Percentiles rank a stretch among this genome's conserved stretches.
Evolutionary conservation across 2,888 invertebrate genomes (phyloP).

Genomic region (Dynastes grantii): DNA sequence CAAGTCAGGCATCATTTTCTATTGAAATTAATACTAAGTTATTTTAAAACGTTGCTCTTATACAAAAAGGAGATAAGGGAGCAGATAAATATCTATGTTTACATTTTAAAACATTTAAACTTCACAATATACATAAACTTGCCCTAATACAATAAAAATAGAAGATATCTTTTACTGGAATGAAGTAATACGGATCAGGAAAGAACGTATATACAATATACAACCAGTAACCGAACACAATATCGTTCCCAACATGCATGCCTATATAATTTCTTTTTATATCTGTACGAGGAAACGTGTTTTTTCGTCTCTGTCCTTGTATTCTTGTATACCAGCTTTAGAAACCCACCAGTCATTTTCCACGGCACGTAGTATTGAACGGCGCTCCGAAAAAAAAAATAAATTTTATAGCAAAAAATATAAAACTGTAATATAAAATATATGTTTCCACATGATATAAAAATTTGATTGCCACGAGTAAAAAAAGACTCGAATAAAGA

Average conservation of each 20-base stretch:
- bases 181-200: conserved; percentile 7
- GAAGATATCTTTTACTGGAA: background rate
- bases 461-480: conserved; percentile 49
- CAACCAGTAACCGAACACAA: conserved; percentile 27
- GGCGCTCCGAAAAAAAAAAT: conserved; percentile 34
- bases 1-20: too few species aligned
- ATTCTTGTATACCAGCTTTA: conserved; percentile 4
- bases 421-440: conserved; percentile 50
- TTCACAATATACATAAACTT: too few species aligned
- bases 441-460: conserved; percentile 48
- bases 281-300: background rate
- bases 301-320: conserved; percentile 1
- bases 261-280: conserved; percentile 36
- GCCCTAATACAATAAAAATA: background rate
- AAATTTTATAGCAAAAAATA: conserved; percentile 49
- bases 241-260: conserved; percentile 20
- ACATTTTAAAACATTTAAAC: too few species aligned
- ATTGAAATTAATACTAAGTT: too few species aligned
- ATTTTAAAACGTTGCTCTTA: too few species aligned
- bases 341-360: conserved; percentile 9
- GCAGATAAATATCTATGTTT: too few species aligned
- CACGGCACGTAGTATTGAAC: conserved; percentile 25
- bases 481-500: conserved; percentile 45
- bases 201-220: background rate
- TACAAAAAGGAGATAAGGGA: too few species aligned